Evolutionary conservation across 2,888 invertebrate species (phyloP), one percentile per base, ranked within the genome.

Genomic region (Nomada fucata): DNA sequence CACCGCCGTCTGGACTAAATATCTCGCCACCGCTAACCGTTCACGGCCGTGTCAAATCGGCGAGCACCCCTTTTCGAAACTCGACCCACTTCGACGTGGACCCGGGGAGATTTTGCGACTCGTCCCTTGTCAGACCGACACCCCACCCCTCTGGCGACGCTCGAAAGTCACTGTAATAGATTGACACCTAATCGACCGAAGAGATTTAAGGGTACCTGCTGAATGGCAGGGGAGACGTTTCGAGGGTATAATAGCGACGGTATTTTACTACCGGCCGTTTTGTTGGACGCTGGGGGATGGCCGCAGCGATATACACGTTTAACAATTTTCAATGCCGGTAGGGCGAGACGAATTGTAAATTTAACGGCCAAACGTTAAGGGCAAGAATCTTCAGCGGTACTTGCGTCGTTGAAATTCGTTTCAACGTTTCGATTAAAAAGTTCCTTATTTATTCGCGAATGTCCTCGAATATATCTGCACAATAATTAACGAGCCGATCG

Each of bases 1-100:
- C 67, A 73, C 63, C 53, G 47, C 63, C 50, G 59, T 55, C 50
- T 10, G 60, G 70, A 75, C 78, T 85, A 89, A 88, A 89, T 89
- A 82, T 84, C 69, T 61, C 52, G 10, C 7, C 20, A 29, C 53
- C 13, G 18, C 47, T 53, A 44, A 13, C 53, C 44, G 60, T 20
- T 26, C 70, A 55, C 53, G 36, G 75, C 57, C 67, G 86, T 71
- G 86, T 80, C 79, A 82, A 88, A 86, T 83, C 75, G 72, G 65
- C 71, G 60, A 84, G 80, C 55, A 67, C 70, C 65, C 77, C 76
- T 71, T 77, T 72, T 77, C 75, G 73, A 78, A 78, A 79, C 74
- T 79, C 81, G 83, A 79, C 73, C 81, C 76, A 87, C 74, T 82
- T 82, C 61, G 29, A 52, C 55, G n/a, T n/a, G 7, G 13, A 20